phyloP scores from a whole-genome alignment of 2,797 vertebrate species.

The Margarornis squamiger region DNA sequence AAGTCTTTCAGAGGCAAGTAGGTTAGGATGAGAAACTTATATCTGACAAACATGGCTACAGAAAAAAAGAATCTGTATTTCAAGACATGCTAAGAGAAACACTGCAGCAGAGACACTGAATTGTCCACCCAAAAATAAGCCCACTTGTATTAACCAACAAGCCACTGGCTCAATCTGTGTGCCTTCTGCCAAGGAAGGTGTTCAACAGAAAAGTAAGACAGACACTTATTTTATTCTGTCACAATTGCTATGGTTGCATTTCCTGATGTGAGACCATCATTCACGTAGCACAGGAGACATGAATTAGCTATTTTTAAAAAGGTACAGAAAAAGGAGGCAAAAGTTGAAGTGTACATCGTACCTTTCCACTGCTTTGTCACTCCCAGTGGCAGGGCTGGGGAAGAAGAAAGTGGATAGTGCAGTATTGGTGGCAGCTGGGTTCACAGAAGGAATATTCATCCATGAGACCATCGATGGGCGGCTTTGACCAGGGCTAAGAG shows the following conservation, averaged over 20 bases:
- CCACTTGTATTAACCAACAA: not conserved
- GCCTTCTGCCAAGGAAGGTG: not conserved
- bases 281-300: not conserved
- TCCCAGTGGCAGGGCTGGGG: constrained; percentile 1
- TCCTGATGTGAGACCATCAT: not conserved
- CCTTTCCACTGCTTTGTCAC: constrained; percentile 82
- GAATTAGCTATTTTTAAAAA: not conserved
- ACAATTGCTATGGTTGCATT: not conserved
- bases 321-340: not conserved
- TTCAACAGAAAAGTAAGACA: not conserved
- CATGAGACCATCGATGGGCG: constrained; percentile 77
- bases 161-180: not conserved
- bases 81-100: not conserved
- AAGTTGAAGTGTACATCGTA: constrained; percentile 59
- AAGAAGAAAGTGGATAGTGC: constrained; percentile 34
- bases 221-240: not conserved
- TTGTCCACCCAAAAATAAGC: not conserved
- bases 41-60: not conserved
- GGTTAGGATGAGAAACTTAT: not conserved
- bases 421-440: not conserved
- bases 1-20: not conserved
- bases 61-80: not conserved
- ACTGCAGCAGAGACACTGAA: not conserved
- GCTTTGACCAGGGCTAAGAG: constrained; percentile 68
- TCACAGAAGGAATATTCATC: constrained; percentile 71